Conservation (phyloP, 1,140 invertebrate genomes). For the Palaemon carinicauda region DNA sequence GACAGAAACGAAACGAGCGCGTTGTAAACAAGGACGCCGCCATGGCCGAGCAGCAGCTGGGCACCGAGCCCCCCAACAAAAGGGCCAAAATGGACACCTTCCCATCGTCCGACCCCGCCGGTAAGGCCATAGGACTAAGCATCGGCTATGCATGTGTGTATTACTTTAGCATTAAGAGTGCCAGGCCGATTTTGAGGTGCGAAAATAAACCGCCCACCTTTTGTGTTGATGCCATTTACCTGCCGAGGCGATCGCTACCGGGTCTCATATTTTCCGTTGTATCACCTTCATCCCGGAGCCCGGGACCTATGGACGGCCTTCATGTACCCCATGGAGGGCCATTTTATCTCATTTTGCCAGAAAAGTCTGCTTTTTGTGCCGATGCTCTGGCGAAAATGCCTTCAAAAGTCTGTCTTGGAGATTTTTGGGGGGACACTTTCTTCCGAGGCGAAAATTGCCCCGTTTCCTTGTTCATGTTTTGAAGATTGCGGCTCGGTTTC, state of each 20-base stretch:
- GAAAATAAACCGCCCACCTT: background rate
- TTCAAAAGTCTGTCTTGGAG: too few species aligned
- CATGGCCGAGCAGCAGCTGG: conserved; percentile 52
- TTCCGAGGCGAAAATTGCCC: too few species aligned
- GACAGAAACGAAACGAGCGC: background rate
- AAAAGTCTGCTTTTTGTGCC: too few species aligned
- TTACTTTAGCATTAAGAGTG: conserved; percentile 4
- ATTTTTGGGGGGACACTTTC: too few species aligned
- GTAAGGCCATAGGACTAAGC: background rate
- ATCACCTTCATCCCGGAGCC: background rate
- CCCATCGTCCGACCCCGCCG: conserved; percentile 45
- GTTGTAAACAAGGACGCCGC: conserved; percentile 55
- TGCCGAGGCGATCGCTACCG: background rate
- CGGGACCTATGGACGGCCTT: background rate
- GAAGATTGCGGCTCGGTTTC: too few species aligned
- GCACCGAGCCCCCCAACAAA: conserved; percentile 48
- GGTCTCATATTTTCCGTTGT: background rate
- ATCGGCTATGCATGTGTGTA: background rate
- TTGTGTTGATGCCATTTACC: background rate
- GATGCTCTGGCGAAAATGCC: too few species aligned
- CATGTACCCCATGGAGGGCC: too few species aligned
- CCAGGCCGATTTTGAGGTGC: background rate
- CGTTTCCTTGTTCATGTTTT: too few species aligned
- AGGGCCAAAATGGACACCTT: conserved; percentile 49
- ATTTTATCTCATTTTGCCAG: too few species aligned